phyloP scores from a whole-genome alignment of 1,140 invertebrate genomes.

The Drosophila nigrodunni region DNA sequence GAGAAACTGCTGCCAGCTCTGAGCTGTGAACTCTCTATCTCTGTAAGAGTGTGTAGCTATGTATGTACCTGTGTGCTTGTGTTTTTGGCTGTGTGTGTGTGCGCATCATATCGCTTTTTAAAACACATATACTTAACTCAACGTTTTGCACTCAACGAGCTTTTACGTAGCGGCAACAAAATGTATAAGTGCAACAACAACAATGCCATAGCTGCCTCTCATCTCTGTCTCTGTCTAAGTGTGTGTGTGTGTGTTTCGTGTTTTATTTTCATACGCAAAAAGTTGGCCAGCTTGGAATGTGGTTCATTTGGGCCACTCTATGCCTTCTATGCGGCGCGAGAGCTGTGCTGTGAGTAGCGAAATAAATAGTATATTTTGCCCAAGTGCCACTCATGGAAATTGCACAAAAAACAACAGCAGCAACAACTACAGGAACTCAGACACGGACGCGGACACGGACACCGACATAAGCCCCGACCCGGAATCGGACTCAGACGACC shows the following conservation, averaged over 20 bases:
- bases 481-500: slow-evolving; percentile 1
- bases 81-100: not conserved
- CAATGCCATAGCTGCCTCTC: slow-evolving; percentile 52
- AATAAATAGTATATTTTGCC: slow-evolving; percentile 83
- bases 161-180: slow-evolving; percentile 78
- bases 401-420: slow-evolving; percentile 76
- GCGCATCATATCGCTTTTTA: slow-evolving; percentile 61
- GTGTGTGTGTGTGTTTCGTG: slow-evolving; percentile 21
- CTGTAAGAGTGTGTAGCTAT: slow-evolving; percentile 25
- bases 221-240: slow-evolving; percentile 48
- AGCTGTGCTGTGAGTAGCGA: slow-evolving; percentile 59
- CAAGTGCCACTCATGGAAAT: slow-evolving; percentile 82
- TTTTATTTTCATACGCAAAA: slow-evolving; percentile 73
- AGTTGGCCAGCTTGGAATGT: slow-evolving; percentile 73
- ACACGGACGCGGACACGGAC: slow-evolving; percentile 9
- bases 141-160: slow-evolving; percentile 81
- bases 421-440: slow-evolving; percentile 29
- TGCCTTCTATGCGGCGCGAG: not conserved
- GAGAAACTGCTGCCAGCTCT: slow-evolving; percentile 50
- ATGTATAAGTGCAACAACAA: slow-evolving; percentile 76
- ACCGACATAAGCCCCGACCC: slow-evolving; percentile 17
- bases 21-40: slow-evolving; percentile 36
- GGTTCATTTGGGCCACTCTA: slow-evolving; percentile 73
- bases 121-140: slow-evolving; percentile 79
- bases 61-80: slow-evolving; percentile 14